phyloP scores from a whole-genome alignment of 2,797 vertebrate species.

The Sphenodon punctatus region DNA sequence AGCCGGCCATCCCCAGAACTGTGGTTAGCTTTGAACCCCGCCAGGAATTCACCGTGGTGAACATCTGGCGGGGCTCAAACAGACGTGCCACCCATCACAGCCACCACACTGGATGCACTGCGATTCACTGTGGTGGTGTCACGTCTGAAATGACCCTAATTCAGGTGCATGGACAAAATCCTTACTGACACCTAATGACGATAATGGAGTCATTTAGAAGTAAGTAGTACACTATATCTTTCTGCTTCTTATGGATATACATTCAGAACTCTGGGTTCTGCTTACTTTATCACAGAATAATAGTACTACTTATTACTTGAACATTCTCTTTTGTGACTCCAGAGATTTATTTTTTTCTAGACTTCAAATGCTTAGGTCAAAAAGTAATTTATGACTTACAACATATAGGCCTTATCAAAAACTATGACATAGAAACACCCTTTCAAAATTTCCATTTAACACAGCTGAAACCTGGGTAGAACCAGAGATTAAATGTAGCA shows the following conservation, averaged over 20 bases:
- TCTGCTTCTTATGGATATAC: neutral
- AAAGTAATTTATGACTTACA: too few species aligned
- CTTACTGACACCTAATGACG: neutral
- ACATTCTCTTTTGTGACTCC: too few species aligned
- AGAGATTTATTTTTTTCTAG: too few species aligned
- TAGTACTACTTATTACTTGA: neutral
- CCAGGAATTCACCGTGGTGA: too few species aligned
- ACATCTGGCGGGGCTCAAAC: too few species aligned
- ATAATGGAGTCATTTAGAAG: neutral
- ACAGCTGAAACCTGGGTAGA: neutral
- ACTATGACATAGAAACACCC: neutral
- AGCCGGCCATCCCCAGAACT: too few species aligned
- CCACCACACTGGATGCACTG: too few species aligned
- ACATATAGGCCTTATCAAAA: neutral
- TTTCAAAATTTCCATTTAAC: neutral
- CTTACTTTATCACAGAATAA: neutral
- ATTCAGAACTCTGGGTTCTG: neutral
- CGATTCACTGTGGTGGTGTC: too few species aligned
- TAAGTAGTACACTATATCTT: neutral
- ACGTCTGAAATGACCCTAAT: slow-evolving; percentile 3
- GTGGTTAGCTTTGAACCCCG: too few species aligned
- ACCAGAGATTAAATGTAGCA: neutral
- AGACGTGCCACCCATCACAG: too few species aligned
- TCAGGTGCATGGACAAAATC: neutral
- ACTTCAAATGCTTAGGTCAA: neutral